These are phyloP conservation scores for Enteromius anoplus DNA, from an alignment of 2,797 vertebrate species.

Conservation along the genomic window DNA sequence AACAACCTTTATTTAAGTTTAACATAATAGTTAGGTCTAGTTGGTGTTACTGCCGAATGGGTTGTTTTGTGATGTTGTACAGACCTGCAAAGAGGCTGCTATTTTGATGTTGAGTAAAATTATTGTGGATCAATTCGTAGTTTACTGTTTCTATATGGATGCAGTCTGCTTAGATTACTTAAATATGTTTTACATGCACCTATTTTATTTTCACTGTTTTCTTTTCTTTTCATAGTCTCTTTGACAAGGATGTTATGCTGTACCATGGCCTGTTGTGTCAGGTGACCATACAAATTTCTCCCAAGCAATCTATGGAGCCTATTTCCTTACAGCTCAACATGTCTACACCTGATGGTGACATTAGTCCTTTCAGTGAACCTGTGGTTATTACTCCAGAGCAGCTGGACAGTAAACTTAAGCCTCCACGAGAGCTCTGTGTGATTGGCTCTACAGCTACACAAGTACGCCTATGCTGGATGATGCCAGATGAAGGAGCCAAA, in stretches of 20 bases:
- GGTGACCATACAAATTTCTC: conserved; percentile 49
- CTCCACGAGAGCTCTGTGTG: conserved; percentile 60
- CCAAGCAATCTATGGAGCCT: conserved; percentile 40
- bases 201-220: neutral
- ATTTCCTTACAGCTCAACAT: conserved; percentile 57
- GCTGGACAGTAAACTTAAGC: conserved; percentile 38
- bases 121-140: neutral
- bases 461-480: conserved; percentile 62
- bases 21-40: too few relatives aligned
- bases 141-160: neutral
- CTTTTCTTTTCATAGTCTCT: conserved; percentile 56
- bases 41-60: too few relatives aligned
- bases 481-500: conserved; percentile 49
- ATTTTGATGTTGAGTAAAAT: neutral
- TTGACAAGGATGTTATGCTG: conserved; percentile 56
- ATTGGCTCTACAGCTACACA: conserved; percentile 62
- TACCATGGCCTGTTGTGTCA: conserved; percentile 62
- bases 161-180: neutral
- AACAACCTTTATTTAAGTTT: too few relatives aligned
- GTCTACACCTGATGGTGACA: conserved; percentile 62
- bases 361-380: conserved; percentile 62
- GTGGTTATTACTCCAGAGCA: conserved; percentile 45
- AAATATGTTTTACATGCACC: neutral
- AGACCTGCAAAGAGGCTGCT: neutral
- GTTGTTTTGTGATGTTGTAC: too few relatives aligned